Evolutionary conservation across 2,113 vertebrate species (phyloP).

Genomic region (Ochotona curzoniae): DNA sequence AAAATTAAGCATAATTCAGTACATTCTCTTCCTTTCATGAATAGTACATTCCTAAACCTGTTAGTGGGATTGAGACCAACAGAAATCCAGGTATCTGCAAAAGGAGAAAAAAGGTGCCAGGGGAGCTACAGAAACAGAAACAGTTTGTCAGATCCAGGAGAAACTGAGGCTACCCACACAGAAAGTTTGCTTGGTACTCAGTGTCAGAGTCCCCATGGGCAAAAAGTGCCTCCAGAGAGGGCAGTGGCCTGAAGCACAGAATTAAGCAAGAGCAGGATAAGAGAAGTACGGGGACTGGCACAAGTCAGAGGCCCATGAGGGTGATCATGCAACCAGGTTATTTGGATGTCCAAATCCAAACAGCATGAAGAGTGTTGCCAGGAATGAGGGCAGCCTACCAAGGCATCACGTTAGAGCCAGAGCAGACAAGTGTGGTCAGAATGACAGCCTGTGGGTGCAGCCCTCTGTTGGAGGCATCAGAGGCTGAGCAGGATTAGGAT

Average conservation of each 20-base stretch:
- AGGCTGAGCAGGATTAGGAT: neutral
- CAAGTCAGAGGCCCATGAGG: neutral
- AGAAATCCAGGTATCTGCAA: neutral
- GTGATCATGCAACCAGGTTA: neutral
- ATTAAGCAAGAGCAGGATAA: neutral
- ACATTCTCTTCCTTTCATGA: neutral
- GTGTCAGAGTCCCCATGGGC: neutral
- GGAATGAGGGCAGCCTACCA: neutral
- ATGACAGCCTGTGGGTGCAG: neutral
- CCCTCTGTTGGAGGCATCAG: neutral
- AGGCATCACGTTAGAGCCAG: neutral
- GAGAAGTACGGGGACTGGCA: neutral
- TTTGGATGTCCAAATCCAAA: neutral
- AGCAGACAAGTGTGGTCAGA: neutral
- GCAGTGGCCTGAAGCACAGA: too few relatives aligned
- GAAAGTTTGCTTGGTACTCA: neutral
- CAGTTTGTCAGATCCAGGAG: neutral
- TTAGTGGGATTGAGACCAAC: neutral
- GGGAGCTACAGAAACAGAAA: neutral
- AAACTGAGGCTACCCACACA: neutral
- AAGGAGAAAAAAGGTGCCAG: neutral
- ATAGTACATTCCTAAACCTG: neutral
- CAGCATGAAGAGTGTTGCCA: neutral
- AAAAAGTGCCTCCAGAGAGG: neutral
- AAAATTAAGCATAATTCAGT: constrained; percentile 13